Conservation (phyloP, 1,140 invertebrate species). For the Drosophila kikkawai region DNA sequence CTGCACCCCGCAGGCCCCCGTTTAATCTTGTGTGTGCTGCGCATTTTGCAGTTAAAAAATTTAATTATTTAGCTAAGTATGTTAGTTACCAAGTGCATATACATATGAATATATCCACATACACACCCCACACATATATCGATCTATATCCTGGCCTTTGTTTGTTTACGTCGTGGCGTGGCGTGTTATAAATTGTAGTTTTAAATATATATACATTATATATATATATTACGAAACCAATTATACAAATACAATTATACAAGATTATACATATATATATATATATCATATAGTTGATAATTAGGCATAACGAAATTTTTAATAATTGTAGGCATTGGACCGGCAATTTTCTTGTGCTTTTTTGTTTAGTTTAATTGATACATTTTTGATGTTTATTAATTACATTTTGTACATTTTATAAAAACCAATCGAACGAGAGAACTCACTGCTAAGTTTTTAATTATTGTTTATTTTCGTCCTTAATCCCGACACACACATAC, state of each 20-base stretch:
- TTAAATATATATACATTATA: conserved; percentile 59
- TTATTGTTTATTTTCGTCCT: conserved; percentile 76
- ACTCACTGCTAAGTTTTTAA: conserved; percentile 79
- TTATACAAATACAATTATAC: conserved; percentile 63
- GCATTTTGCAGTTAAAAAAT: conserved; percentile 67
- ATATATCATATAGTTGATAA: conserved; percentile 73
- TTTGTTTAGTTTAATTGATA: conserved; percentile 77
- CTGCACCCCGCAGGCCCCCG: conserved; percentile 44
- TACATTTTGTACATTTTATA: conserved; percentile 79
- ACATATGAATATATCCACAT: conserved; percentile 40
- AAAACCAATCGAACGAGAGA: conserved; percentile 67
- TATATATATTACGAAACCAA: conserved; percentile 55
- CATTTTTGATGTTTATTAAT: conserved; percentile 79
- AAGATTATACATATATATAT: conserved; percentile 52
- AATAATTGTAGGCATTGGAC: conserved; percentile 76
- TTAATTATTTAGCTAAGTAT: conserved; percentile 48
- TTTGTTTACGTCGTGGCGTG: conserved; percentile 75
- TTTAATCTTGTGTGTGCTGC: conserved; percentile 67
- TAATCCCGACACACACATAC: conserved; percentile 41
- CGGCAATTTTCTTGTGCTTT: conserved; percentile 72
- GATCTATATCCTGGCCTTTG: conserved; percentile 68
- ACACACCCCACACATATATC: conserved; percentile 36
- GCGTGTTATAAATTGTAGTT: conserved; percentile 76
- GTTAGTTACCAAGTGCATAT: conserved; percentile 78
- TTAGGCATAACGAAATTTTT: conserved; percentile 71